Evolutionary conservation across 1,140 invertebrate species (phyloP).

Genomic region (Cardiocondyla obscurior): DNA sequence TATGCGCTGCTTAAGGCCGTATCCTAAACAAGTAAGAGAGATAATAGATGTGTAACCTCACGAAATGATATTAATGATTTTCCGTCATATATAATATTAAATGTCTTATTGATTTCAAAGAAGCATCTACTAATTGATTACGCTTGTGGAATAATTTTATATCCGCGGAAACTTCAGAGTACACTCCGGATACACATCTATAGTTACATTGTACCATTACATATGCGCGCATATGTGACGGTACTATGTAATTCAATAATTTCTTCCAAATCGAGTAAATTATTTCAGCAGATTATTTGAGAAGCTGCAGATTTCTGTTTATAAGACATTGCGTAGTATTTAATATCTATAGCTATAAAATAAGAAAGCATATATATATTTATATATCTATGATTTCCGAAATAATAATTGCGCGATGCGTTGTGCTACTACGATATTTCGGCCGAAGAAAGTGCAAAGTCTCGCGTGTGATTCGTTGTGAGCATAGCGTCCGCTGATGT

Average conservation of each 20-base stretch:
- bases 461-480: conserved; percentile 17
- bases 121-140: neutral
- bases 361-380: conserved; percentile 7
- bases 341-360: conserved; percentile 25
- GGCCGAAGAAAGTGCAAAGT: conserved; percentile 2
- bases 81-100: neutral
- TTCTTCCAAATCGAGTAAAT: neutral
- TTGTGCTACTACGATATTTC: conserved; percentile 32
- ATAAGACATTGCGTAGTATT: conserved; percentile 20
- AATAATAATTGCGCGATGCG: conserved; percentile 43
- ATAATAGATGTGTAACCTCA: conserved; percentile 12
- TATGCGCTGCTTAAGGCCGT: conserved; percentile 62
- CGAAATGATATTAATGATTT: conserved; percentile 9
- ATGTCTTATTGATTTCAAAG: neutral
- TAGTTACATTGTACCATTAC: neutral
- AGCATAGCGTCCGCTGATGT: conserved; percentile 34
- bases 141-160: neutral
- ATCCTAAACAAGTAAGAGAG: conserved; percentile 37
- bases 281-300: conserved; percentile 1
- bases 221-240: neutral
- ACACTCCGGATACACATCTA: neutral
- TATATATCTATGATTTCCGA: neutral
- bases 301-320: neutral
- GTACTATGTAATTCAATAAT: conserved; percentile 3
- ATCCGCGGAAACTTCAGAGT: neutral